Percentiles rank a stretch among this genome's conserved stretches.
These are phyloP conservation scores for Delphinapterus leucas DNA, from an alignment of 2,113 vertebrate genomes.

Conservation along the genomic window DNA sequence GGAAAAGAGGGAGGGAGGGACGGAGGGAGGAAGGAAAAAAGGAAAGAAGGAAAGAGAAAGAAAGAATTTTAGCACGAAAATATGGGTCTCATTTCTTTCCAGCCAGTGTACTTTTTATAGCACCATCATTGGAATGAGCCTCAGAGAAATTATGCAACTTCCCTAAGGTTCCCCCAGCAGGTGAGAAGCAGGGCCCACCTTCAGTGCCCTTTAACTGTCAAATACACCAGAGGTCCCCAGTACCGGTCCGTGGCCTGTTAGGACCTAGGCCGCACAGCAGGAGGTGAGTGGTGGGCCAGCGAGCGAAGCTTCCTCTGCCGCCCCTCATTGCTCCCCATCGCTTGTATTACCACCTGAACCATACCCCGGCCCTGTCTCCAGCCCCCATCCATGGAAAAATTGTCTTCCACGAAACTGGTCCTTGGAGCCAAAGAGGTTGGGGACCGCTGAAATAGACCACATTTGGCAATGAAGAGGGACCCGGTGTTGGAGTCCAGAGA, in stretches of 20 bases:
- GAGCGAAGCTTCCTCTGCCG: too few relatives aligned
- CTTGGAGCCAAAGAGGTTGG: too few relatives aligned
- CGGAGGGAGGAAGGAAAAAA: too few relatives aligned
- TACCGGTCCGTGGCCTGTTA: too few relatives aligned
- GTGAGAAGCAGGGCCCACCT: neutral
- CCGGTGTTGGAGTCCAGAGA: neutral
- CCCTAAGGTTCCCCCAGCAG: neutral
- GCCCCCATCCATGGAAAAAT: too few relatives aligned
- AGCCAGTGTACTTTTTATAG: neutral
- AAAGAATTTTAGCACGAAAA: neutral
- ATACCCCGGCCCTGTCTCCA: too few relatives aligned
- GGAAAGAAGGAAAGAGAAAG: neutral
- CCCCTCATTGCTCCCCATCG: too few relatives aligned
- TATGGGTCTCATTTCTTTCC: neutral
- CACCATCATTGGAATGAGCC: neutral
- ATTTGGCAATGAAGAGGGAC: neutral
- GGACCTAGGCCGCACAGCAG: too few relatives aligned
- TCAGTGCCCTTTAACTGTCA: accelerated
- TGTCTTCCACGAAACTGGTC: too few relatives aligned
- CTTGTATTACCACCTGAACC: too few relatives aligned
- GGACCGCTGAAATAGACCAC: neutral
- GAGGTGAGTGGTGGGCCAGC: too few relatives aligned
- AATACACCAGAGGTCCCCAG: too few relatives aligned
- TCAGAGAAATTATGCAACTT: neutral
- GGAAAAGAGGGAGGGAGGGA: accelerated